A percentile compares a stretch with the other conserved stretches of the same genome.
phyloP scores from a whole-genome alignment of 1,140 invertebrate genomes.

The Episyrphus balteatus region DNA sequence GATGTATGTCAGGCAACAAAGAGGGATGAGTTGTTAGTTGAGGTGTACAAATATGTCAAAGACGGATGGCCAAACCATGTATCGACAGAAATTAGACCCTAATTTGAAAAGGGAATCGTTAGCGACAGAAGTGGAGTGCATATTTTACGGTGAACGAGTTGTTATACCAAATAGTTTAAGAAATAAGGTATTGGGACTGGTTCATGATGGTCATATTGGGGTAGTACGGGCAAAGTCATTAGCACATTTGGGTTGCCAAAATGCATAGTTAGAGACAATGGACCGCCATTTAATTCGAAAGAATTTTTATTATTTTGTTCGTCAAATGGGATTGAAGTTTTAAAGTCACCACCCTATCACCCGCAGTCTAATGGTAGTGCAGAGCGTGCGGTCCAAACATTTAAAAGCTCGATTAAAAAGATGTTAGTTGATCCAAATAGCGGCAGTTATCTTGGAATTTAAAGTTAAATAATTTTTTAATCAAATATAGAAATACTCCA shows the following conservation, averaged over 20 bases:
- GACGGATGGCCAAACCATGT: no score
- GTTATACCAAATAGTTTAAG: no score
- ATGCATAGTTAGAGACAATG: constrained; percentile 3
- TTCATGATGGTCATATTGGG: no score
- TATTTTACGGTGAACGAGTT: no score
- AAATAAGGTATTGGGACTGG: no score
- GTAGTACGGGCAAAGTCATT: constrained; percentile 2
- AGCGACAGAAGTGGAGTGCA: no score
- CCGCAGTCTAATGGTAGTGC: constrained; percentile 3
- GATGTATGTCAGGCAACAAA: no score
- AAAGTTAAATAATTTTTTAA: constrained; percentile 7
- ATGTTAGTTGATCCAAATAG: constrained; percentile 2
- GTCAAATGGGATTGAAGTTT: neutral
- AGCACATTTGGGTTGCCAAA: constrained; percentile 3
- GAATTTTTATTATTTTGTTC: constrained; percentile 4
- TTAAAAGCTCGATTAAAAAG: constrained; percentile 2
- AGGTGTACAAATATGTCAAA: no score
- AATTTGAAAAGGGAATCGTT: no score
- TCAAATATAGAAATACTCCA: constrained; percentile 4
- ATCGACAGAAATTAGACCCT: no score
- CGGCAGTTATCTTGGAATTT: neutral
- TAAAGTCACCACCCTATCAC: neutral
- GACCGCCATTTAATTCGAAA: constrained; percentile 4
- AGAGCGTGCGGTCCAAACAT: constrained; percentile 3
- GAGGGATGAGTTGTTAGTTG: no score